These are phyloP conservation scores for Menidia beryllina DNA, from an alignment of 2,113 vertebrate genomes.

Conservation along the genomic window DNA sequence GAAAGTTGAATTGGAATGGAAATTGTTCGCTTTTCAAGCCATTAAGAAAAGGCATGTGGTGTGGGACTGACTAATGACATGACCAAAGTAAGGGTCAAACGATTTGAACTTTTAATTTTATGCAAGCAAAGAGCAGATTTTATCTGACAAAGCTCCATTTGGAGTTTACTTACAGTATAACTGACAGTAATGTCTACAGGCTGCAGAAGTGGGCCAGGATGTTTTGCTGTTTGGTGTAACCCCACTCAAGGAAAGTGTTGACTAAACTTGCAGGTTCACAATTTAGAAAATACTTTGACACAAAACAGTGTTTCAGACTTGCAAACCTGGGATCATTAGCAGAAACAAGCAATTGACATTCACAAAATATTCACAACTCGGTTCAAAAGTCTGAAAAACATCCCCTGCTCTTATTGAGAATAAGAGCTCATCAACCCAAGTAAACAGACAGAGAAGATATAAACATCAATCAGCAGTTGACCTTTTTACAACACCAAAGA, in stretches of 20 bases:
- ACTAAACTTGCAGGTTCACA: not conserved
- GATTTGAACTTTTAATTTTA: not conserved
- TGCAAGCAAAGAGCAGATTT: not conserved
- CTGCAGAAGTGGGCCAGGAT: not conserved
- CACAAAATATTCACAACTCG: not conserved
- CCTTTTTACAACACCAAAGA: no score
- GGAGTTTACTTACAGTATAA: not conserved
- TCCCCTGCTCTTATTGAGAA: no score
- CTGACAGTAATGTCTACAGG: conserved; percentile 6
- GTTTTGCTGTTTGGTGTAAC: not conserved
- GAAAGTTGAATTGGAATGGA: not conserved
- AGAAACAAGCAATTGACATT: not conserved
- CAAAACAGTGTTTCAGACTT: not conserved
- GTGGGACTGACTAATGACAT: not conserved
- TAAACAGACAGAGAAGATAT: no score
- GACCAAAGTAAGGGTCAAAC: conserved; percentile 7
- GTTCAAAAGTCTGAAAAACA: no score
- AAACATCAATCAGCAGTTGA: no score
- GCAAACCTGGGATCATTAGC: not conserved
- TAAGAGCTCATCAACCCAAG: no score
- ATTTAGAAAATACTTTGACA: not conserved
- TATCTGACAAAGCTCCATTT: not conserved
- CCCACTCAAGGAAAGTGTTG: not conserved
- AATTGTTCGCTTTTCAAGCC: conserved; percentile 1
- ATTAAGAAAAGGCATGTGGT: not conserved